A percentile compares a stretch with the other conserved stretches of the same genome.
Evolutionary conservation across 2,888 invertebrate species (phyloP).

Genomic region (Seira ritae): DNA sequence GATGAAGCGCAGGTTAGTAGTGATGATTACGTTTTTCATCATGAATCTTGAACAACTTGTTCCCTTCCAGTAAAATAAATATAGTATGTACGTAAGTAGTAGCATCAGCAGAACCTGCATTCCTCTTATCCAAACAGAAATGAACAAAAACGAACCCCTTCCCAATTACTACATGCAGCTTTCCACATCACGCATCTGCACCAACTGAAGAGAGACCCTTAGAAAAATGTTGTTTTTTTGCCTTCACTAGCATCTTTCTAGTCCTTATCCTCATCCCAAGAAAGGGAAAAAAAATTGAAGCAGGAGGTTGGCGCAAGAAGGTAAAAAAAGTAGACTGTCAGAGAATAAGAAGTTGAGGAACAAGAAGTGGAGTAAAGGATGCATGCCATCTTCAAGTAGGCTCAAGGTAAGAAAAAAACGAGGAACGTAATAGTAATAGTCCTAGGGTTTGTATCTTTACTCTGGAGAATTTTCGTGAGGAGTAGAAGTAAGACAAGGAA

Average conservation of each 20-base stretch:
- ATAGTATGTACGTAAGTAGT: too few species aligned
- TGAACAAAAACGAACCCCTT: not conserved
- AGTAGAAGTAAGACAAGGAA: not conserved
- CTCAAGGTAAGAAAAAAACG: not conserved
- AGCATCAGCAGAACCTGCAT: constrained; percentile 54
- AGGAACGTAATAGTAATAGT: not conserved
- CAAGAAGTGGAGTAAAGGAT: constrained; percentile 3
- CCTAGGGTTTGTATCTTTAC: constrained; percentile 28
- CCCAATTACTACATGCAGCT: constrained; percentile 58
- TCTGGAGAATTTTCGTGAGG: constrained; percentile 45
- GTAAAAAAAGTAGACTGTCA: constrained; percentile 19
- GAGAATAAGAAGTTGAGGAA: constrained; percentile 19
- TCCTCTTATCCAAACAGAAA: too few species aligned
- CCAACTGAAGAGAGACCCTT: constrained; percentile 51
- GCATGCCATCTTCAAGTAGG: not conserved
- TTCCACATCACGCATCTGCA: constrained; percentile 47
- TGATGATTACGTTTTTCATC: too few species aligned
- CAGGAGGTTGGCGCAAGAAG: constrained; percentile 13
- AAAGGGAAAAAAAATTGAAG: not conserved
- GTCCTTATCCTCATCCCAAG: not conserved
- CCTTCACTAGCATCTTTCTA: constrained; percentile 9
- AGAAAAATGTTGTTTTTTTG: constrained; percentile 41
- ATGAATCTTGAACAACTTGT: too few species aligned
- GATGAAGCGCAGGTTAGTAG: too few species aligned
- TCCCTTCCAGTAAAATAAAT: not conserved